Evolutionary conservation across 2,797 vertebrate genomes (phyloP), one percentile per base, ranked within the genome.

Genomic region (Pagetopsis macropterus): DNA sequence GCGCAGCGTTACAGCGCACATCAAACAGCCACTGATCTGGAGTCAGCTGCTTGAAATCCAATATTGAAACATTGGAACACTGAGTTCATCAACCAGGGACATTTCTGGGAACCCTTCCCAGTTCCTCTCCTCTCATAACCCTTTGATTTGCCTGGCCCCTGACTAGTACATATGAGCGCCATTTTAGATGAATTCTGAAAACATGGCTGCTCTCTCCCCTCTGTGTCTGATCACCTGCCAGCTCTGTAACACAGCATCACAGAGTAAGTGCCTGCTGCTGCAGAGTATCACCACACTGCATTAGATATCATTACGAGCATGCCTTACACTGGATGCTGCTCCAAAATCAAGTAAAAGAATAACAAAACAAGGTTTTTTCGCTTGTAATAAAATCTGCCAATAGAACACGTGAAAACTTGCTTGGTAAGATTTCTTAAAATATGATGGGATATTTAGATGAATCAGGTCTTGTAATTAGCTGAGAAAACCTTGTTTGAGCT

Each of bases 81-180:
- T 72, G 79, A 79, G 85, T 85, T 83, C 76, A 82, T 87, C 84
- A 88, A 76, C 81, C 74, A 59, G 79, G 79, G 85, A 87, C 76
- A 48, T 82, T 83, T 91, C 87, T 92, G 86, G 89, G 90, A 90
- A 86, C 72, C 6, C 56, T 76, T 91, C 90, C 87, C 87, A 15
- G 75, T 82, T 76, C 70, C 65, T 76, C 75, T 70, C 74, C 60
- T 61, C 83, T 72, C 49, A 60, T 65, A 77, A 78, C 76, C 76
- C 81, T 88, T 85, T 87, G 76, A 80, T 89, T 84, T 84, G 74
- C 62, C 76, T 88, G 84, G 83, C 79, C 77, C 75, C 44, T 78
- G 80, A 87, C 85, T 79, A 82, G 83, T 75, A 40, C 59, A 45
- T 76, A 76, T 27, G 83, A 87, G 69, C 69, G 74, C 80, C 75